These are phyloP conservation scores for Dendrocincla fuliginosa DNA, from an alignment of 2,797 vertebrate species.

Conservation along the genomic window DNA sequence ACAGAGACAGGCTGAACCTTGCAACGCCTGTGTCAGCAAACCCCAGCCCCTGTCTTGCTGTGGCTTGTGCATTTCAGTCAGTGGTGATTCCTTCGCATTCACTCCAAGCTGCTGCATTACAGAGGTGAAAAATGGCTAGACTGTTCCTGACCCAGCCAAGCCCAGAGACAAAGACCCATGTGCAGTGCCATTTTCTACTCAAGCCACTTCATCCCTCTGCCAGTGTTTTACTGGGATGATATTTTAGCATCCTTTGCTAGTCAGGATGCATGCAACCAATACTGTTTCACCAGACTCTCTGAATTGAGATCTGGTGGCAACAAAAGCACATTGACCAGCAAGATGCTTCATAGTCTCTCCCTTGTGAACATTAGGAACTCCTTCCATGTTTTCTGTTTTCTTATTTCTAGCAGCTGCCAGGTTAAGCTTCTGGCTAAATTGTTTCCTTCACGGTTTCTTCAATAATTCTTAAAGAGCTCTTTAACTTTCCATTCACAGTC, in stretches of 20 bases:
- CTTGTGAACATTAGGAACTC: neutral
- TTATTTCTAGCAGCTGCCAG: neutral
- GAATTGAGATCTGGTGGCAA: neutral
- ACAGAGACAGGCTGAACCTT: neutral
- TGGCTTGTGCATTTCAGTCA: neutral
- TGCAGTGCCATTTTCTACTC: neutral
- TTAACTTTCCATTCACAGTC: slow-evolving; percentile 24
- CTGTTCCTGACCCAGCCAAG: neutral
- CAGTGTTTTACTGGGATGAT: neutral
- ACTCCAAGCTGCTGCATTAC: neutral
- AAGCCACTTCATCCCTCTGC: neutral
- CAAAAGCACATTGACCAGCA: neutral
- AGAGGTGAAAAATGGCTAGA: neutral
- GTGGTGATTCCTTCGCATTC: neutral
- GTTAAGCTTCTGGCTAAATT: neutral
- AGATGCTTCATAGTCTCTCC: neutral
- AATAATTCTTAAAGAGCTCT: neutral
- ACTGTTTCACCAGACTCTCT: neutral
- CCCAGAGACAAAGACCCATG: neutral
- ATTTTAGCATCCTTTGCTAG: neutral
- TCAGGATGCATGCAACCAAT: neutral
- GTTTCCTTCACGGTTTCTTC: neutral
- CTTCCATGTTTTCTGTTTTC: neutral
- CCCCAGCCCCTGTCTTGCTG: neutral
- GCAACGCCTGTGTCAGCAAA: neutral